A percentile compares a stretch with the other conserved stretches of the same genome.
Evolutionary conservation across 2,113 vertebrate genomes (phyloP).

Genomic region (Rattus rattus): DNA sequence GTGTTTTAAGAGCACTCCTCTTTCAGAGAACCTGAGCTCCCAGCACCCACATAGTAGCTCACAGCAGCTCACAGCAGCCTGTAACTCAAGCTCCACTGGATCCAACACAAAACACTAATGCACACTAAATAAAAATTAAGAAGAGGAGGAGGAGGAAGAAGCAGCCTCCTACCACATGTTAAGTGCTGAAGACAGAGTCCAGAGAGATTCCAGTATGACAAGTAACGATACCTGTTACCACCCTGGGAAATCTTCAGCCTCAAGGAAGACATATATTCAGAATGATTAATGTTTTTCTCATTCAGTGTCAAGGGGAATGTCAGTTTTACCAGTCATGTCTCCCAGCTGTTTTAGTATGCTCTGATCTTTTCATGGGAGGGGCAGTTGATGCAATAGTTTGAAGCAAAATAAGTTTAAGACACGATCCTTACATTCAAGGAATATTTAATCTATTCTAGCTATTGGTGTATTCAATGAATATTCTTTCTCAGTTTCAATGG

Average conservation of each 20-base stretch:
- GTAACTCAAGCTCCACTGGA: background rate
- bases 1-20: too few species aligned
- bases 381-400: background rate
- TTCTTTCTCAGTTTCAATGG: background rate
- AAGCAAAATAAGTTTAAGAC: slow-evolving; percentile 25
- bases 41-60: background rate
- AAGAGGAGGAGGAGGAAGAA: background rate
- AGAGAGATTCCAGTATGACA: slow-evolving; percentile 43
- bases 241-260: slow-evolving; percentile 31
- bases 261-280: slow-evolving; percentile 23
- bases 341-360: background rate
- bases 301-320: slow-evolving; percentile 41
- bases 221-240: background rate
- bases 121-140: background rate
- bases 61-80: background rate
- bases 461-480: background rate
- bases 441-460: background rate
- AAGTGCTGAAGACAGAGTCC: slow-evolving; percentile 31
- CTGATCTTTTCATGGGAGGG: background rate
- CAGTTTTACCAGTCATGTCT: background rate
- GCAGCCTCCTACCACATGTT: background rate
- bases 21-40: background rate
- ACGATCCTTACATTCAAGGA: slow-evolving; percentile 42
- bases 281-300: background rate
- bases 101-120: background rate